A percentile compares a stretch with the other conserved stretches of the same genome.
Conservation (phyloP, 1,140 invertebrate species). For the Thalassaphorura encarpata region DNA sequence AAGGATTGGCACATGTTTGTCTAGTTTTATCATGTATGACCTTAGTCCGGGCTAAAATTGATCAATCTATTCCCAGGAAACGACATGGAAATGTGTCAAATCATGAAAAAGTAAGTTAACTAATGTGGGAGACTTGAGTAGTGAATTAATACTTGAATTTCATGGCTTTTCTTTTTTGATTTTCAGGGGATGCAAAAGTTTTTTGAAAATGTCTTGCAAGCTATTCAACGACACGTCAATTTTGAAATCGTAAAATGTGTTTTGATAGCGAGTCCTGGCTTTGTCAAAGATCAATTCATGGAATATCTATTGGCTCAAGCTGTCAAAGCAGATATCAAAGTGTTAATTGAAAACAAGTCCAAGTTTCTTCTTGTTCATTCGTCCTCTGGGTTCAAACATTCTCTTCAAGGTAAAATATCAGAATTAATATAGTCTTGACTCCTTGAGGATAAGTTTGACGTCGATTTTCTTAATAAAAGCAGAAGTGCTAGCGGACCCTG, state of each 20-base stretch:
- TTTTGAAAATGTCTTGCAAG: conserved; percentile 92
- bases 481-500: conserved; percentile 90
- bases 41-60: conserved; percentile 90
- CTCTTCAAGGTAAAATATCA: conserved; percentile 85
- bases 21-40: conserved; percentile 95
- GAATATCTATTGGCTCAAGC: conserved; percentile 90
- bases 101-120: conserved; percentile 78
- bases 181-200: conserved; percentile 76
- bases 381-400: conserved; percentile 98
- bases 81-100: conserved; percentile 86
- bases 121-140: too few relatives aligned
- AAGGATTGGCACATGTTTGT: conserved; percentile 90
- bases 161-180: conserved; percentile 37
- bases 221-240: conserved; percentile 85
- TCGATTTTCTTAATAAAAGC: too few relatives aligned
- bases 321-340: conserved; percentile 79
- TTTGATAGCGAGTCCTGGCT: conserved; percentile 92
- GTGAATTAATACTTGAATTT: too few relatives aligned
- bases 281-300: conserved; percentile 95
- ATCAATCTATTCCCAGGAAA: conserved; percentile 90
- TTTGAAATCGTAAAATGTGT: conserved; percentile 96
- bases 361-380: conserved; percentile 94
- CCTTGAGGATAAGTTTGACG: too few relatives aligned
- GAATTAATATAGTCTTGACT: too few relatives aligned
- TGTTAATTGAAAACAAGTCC: conserved; percentile 81